Evolutionary conservation across 35 echinoderm and acorn worm genomes (phyloP).

Genomic region (Heliocidaris erythrogramma): DNA sequence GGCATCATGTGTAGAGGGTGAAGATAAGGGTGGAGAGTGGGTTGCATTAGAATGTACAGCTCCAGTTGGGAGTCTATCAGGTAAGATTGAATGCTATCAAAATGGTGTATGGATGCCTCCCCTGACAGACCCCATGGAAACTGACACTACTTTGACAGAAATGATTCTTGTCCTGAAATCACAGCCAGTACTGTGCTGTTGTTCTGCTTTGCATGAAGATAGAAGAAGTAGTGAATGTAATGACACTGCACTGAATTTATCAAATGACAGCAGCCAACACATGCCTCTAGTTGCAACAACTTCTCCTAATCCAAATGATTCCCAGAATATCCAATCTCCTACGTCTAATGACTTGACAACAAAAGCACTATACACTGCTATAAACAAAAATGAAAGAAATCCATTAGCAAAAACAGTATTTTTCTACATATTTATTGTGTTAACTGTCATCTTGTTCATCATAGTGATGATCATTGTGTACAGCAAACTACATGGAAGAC

Average conservation of each 20-base stretch:
- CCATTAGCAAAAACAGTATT: no score
- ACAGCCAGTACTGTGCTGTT: not conserved
- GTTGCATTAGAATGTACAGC: not conserved
- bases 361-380: no score
- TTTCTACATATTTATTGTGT: no score
- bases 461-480: no score
- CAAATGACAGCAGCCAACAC: not conserved
- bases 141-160: not conserved
- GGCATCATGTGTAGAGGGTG: not conserved
- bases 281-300: not conserved
- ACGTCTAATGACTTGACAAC: no score
- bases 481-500: no score
- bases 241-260: not conserved
- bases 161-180: not conserved
- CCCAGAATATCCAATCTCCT: no score
- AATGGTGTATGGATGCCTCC: not conserved
- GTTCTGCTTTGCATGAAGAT: not conserved
- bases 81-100: not conserved
- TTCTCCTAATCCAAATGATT: no score
- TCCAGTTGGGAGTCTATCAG: not conserved
- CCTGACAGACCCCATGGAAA: not conserved
- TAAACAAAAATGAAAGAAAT: no score
- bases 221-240: not conserved
- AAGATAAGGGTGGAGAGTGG: not conserved
- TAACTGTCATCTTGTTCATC: no score